Base-by-base conservation (phyloP, 2,797 vertebrate genomes). In the Sternarchorhynchus goeldii region DNA sequence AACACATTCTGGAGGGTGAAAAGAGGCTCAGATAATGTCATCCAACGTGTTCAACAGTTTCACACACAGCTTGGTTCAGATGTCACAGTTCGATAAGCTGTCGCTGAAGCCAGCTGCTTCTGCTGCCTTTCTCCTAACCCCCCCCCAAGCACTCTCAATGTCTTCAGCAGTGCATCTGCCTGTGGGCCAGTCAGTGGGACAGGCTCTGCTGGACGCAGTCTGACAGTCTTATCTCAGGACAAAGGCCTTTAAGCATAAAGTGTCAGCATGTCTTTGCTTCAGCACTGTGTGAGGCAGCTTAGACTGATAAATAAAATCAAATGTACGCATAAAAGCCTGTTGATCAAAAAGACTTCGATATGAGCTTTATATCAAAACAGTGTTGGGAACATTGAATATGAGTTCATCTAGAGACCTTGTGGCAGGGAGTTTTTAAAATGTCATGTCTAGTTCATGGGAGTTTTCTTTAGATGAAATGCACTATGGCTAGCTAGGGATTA, bases 1-100 rank as follows among this genome's bases (percentile, higher is more conserved):
- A 79, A 79, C 74, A 77, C 75, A 80, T 76, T 72, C 50, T 58
- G 21, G 60, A 57, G 29, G 73, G 63, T 45, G 53, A 58, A 71
- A 81, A 66, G 67, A 66, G 41, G 64, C 21, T 55, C 36, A 78
- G 84, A 85, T 85, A 85, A 80, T 82, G 84, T 83, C 83, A 84
- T 74, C 67, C 73, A 12, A 75, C 59, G 75, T 66, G 73, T 81
- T 78, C 41, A 4, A 68, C 72, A 77, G 76, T 86, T 82, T 68
- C 5, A 21, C 32, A 7, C 68, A 21, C 39, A 60, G 57, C 73
- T 56, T 4, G 34, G 69, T 75, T 84, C 72, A 84, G 82, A 84
- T 83, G 55, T 71, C 70, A 69, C 58, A 74, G 39, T 39, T 67
- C 25, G 81, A 84, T 83, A 85, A 87, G 71, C 80, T 83, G 77